These are phyloP conservation scores for Xestoiulus laeticollis DNA, from an alignment of 2,888 invertebrate species.

Conservation along the genomic window DNA sequence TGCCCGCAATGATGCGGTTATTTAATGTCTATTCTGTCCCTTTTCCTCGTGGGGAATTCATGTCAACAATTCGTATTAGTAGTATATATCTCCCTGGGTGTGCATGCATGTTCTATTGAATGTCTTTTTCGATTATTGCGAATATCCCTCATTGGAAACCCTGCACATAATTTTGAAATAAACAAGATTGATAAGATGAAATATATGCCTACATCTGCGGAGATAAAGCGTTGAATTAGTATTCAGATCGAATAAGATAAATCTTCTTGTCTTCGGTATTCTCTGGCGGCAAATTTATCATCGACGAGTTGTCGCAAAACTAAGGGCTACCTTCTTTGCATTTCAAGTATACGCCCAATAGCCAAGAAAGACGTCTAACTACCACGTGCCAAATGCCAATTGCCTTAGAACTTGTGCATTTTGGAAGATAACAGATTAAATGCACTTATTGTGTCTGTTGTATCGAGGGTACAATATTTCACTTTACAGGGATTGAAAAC, in stretches of 20 bases:
- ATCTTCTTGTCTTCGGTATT: conserved; percentile 43
- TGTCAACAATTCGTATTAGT: conserved; percentile 34
- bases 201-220: conserved; percentile 8
- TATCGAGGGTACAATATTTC: neutral
- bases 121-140: conserved; percentile 38
- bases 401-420: conserved; percentile 7
- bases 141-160: conserved; percentile 9
- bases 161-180: conserved; percentile 40
- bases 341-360: neutral
- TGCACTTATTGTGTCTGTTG: neutral
- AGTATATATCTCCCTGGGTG: neutral
- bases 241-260: conserved; percentile 48
- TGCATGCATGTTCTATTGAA: neutral
- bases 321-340: conserved; percentile 40
- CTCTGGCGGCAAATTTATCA: conserved; percentile 46
- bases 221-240: conserved; percentile 48
- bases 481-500: neutral
- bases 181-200: conserved; percentile 48
- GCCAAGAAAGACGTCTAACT: neutral
- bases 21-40: conserved; percentile 15
- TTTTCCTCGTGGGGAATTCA: conserved; percentile 8
- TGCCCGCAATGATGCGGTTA: neutral
- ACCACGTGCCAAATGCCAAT: neutral
- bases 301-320: conserved; percentile 36
- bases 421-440: conserved; percentile 35